Base-by-base conservation (phyloP, 2,113 vertebrate genomes). In the human region DNA sequence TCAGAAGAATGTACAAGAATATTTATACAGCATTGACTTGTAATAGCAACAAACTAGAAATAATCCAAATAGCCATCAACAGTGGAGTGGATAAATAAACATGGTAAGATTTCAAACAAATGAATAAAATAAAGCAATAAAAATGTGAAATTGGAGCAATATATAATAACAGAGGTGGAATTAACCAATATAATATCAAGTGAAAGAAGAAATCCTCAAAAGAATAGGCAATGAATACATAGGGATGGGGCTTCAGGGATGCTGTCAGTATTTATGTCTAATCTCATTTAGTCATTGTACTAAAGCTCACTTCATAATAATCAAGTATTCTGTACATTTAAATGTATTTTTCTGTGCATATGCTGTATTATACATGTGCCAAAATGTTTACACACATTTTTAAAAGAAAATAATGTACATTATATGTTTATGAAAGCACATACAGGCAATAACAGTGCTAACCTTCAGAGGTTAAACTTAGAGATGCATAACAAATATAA, bases 21-120 rank as follows among this genome's bases (percentile, higher is more conserved):
- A 35, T 81, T 79, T 92, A 52, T n/a, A 30, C 40, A 66, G 5
- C 45, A 45, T 35, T 73, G 23, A 75, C 78, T 66, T 72, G 23
- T 82, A 89, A 95, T 30, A 91, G 35, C 43, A 96, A 70, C 22
- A 93, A 93, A 93, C 13, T 90, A 27, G 17, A 72, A 73, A 79
- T 18, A 85, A 79, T 27, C 40, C 5, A 89, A 83, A 89, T 89
- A 89, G 80, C 48, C 32, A 40, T 38, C 20, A 45, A 38, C 1
- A 32, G 32, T 72, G 85, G 32, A 93, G 59, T 55, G 45, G 16
- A 76, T 75, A 89, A 80, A 86, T 68, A 84, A 80, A 70, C 38
- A 30, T 38, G 35, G 48, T 78, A 73, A 91, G 50, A 89, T 73
- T 93, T 55, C 32, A 89, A 93, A 88, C 30, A 95, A 73, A 79